Conservation (phyloP, 1,140 invertebrate species). For the Magallana gigas region DNA sequence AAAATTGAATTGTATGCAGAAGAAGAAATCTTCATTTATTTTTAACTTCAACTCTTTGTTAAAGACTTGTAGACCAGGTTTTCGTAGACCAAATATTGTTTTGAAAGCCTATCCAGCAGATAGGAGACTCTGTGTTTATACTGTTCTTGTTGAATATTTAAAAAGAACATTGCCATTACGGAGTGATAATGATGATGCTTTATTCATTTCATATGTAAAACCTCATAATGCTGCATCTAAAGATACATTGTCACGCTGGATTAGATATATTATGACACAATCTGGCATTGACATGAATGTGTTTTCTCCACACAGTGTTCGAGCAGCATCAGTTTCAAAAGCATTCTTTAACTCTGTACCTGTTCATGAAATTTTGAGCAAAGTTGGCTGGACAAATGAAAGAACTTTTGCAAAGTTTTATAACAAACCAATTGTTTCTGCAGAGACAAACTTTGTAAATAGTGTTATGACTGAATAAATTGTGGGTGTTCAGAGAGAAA, state of each 20-base stretch:
- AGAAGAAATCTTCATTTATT: constrained; percentile 3
- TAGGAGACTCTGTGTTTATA: constrained; percentile 53
- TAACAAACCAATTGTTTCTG: constrained; percentile 21
- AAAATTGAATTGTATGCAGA: constrained; percentile 36
- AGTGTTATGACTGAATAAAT: constrained; percentile 28
- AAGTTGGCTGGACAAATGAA: constrained; percentile 41
- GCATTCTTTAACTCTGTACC: constrained; percentile 32
- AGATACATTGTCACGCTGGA: constrained; percentile 46
- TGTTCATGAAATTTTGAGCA: constrained; percentile 23
- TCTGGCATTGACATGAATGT: constrained; percentile 29
- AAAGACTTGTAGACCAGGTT: constrained; percentile 41
- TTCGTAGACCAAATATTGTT: background rate
- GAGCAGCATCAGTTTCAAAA: constrained; percentile 43
- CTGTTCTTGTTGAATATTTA: constrained; percentile 50
- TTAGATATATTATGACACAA: constrained; percentile 42
- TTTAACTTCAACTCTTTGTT: constrained; percentile 37
- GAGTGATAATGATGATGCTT: background rate
- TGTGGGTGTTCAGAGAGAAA: constrained; percentile 26
- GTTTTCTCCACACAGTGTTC: constrained; percentile 35
- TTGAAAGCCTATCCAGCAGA: constrained; percentile 42
- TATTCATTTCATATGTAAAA: constrained; percentile 53
- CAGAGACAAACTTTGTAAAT: background rate
- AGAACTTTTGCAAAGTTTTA: constrained; percentile 50
- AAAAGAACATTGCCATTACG: constrained; percentile 25
- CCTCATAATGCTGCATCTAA: constrained; percentile 37